phyloP scores from a whole-genome alignment of 2,888 invertebrate species.

The Cryptophagus acutangulus region DNA sequence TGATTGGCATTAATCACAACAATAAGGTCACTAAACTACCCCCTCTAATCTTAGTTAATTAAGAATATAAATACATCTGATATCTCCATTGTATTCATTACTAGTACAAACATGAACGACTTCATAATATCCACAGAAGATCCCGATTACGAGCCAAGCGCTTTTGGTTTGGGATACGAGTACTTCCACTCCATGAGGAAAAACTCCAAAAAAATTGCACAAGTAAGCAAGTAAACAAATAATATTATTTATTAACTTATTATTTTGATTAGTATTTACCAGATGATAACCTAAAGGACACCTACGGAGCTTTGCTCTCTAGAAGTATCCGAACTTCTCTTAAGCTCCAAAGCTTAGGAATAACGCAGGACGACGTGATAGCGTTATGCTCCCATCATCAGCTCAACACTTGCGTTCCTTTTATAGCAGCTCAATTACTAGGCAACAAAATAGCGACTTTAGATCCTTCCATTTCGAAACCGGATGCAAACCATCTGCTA shows the following conservation, averaged over 20 bases:
- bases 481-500: conserved; percentile 23
- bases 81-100: too few relatives aligned
- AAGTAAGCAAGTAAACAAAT: not conserved
- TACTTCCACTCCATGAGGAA: conserved; percentile 3
- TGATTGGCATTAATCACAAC: too few relatives aligned
- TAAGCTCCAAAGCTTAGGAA: conserved; percentile 15
- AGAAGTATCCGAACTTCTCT: conserved; percentile 17
- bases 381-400: conserved; percentile 18
- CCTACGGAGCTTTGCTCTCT: conserved; percentile 14
- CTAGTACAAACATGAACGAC: too few relatives aligned
- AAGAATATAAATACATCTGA: too few relatives aligned
- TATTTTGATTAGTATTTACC: conserved; percentile 14
- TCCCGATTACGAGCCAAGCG: too few relatives aligned
- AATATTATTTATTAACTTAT: not conserved
- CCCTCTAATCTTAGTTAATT: too few relatives aligned
- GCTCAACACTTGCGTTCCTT: conserved; percentile 39
- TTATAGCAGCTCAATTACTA: conserved; percentile 49
- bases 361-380: conserved; percentile 17
- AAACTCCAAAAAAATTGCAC: conserved; percentile 3
- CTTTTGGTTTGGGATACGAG: conserved; percentile 4
- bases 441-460: conserved; percentile 39
- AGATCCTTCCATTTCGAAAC: conserved; percentile 31
- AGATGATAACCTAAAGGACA: conserved; percentile 16
- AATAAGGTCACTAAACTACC: too few relatives aligned
- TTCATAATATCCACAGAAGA: too few relatives aligned